A percentile compares a stretch with the other conserved stretches of the same genome.
phyloP scores from a whole-genome alignment of 2,113 vertebrate species.

The Nerophis ophidion region DNA sequence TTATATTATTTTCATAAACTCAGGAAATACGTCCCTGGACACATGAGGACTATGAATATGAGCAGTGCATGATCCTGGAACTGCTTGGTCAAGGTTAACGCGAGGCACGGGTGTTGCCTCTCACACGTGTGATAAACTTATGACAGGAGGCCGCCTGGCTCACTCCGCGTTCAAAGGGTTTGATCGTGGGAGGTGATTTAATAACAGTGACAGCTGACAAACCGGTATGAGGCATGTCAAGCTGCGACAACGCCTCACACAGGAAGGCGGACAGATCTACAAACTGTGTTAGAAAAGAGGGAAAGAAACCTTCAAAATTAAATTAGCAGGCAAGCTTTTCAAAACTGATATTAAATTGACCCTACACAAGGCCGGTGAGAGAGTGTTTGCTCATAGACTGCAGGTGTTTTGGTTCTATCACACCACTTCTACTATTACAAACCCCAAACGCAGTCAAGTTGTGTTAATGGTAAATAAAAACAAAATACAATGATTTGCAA shows the following conservation, averaged over 20 bases:
- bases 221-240: slow-evolving; percentile 23
- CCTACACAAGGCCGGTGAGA: slow-evolving; percentile 2
- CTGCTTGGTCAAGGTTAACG: slow-evolving; percentile 4
- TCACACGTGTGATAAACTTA: slow-evolving; percentile 2
- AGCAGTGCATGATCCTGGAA: too few relatives aligned
- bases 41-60: too few relatives aligned
- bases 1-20: too few relatives aligned
- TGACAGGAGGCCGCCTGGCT: slow-evolving; percentile 2
- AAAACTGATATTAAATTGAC: slow-evolving; percentile 6
- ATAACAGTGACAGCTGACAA: slow-evolving; percentile 24
- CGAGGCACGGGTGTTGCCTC: not conserved
- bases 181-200: slow-evolving; percentile 22
- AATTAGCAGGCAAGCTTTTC: not conserved
- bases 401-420: slow-evolving; percentile 4
- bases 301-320: not conserved
- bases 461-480: too few relatives aligned
- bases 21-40: too few relatives aligned
- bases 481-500: too few relatives aligned
- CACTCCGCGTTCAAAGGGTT: slow-evolving; percentile 8
- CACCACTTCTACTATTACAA: too few relatives aligned
- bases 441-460: too few relatives aligned
- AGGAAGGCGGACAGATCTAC: slow-evolving; percentile 9
- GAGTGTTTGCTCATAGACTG: slow-evolving; percentile 7
- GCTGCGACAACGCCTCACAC: not conserved
- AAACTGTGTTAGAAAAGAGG: slow-evolving; percentile 15